A percentile compares a stretch with the other conserved stretches of the same genome.
phyloP scores from a whole-genome alignment of 2,888 invertebrate species.

The Adela reaumurella region DNA sequence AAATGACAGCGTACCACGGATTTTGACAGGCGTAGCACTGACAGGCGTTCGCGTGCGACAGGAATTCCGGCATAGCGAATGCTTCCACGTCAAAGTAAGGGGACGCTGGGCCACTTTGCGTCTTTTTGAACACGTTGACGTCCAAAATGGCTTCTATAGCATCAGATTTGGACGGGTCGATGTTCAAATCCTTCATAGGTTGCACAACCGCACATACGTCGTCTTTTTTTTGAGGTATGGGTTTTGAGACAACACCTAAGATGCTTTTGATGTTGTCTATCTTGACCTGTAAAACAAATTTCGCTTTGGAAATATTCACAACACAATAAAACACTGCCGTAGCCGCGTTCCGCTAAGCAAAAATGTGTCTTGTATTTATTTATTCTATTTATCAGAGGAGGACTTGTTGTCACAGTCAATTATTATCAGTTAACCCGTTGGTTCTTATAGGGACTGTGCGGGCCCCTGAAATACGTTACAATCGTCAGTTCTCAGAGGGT shows the following conservation, averaged over 20 bases:
- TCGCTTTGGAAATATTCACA: too few relatives aligned
- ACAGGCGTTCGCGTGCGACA: conserved; percentile 22
- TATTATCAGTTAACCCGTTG: too few relatives aligned
- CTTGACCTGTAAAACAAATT: conserved; percentile 1
- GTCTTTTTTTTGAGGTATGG: conserved; percentile 17
- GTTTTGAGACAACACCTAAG: conserved; percentile 2
- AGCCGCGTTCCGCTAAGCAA: too few relatives aligned
- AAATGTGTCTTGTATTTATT: too few relatives aligned
- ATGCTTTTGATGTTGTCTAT: conserved; percentile 2
- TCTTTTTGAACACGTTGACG: conserved; percentile 18
- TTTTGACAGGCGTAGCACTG: conserved; percentile 25
- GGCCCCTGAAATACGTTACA: too few relatives aligned
- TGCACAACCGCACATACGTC: not conserved
- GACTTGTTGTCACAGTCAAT: too few relatives aligned
- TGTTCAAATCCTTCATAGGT: not conserved
- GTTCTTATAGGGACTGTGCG: too few relatives aligned
- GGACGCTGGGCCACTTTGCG: conserved; percentile 22
- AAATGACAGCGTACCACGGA: conserved; percentile 18
- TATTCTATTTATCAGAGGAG: too few relatives aligned
- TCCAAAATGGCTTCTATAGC: conserved; percentile 31
- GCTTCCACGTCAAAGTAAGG: conserved; percentile 18
- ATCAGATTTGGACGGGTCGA: not conserved
- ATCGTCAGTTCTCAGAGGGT: too few relatives aligned
- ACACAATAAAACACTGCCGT: too few relatives aligned
- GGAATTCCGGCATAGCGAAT: conserved; percentile 23